Evolutionary conservation across 2,797 vertebrate genomes (phyloP).

Genomic region (Onychomys torridus): DNA sequence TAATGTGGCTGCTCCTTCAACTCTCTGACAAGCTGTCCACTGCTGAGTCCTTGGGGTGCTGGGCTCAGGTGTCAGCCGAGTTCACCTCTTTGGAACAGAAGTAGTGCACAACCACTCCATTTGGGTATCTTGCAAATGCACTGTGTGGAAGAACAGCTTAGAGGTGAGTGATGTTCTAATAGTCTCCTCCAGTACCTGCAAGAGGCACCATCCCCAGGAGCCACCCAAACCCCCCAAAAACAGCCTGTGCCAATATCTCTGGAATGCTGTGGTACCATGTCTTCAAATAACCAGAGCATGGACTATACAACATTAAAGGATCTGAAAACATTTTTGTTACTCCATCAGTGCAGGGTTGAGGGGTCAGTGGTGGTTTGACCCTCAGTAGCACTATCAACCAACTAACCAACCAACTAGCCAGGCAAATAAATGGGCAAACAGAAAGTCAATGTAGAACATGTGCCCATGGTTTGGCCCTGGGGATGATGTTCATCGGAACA

Average conservation of each 20-base stretch:
- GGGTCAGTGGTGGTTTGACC: not conserved
- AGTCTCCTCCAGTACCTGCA: not conserved
- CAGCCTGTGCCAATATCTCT: not conserved
- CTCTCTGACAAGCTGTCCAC: conserved; percentile 56
- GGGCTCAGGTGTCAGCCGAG: conserved; percentile 87
- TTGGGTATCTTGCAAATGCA: conserved; percentile 98
- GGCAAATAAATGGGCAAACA: not conserved
- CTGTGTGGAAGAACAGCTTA: conserved; percentile 85
- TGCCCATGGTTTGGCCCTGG: not conserved
- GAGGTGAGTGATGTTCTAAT: not conserved
- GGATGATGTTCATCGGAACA: not conserved
- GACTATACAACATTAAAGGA: not conserved
- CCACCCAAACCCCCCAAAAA: not conserved
- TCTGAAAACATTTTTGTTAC: not conserved
- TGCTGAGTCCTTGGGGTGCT: not conserved
- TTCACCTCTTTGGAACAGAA: conserved; percentile 98
- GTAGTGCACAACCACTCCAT: conserved; percentile 98
- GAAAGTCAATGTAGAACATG: not conserved
- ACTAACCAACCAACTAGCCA: not conserved
- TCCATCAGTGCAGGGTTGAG: not conserved
- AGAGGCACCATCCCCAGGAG: not conserved
- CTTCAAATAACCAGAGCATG: not conserved
- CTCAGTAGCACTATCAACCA: not conserved
- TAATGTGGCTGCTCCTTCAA: conserved; percentile 40
- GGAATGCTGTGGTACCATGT: not conserved